phyloP scores from a whole-genome alignment of 1,140 invertebrate genomes.

The Drosophila seguyi region DNA sequence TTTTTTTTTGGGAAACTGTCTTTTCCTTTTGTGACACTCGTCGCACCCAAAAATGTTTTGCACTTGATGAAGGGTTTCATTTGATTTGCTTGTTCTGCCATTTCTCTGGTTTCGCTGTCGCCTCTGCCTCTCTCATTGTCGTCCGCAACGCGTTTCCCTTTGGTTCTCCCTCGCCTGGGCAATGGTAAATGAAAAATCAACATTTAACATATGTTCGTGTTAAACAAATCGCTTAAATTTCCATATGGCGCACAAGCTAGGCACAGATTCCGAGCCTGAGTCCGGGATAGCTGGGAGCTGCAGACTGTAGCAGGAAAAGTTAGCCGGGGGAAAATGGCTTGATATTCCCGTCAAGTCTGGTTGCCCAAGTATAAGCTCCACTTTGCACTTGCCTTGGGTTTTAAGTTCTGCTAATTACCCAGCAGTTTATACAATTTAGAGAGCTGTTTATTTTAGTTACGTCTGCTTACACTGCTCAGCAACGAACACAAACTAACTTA shows the following conservation, averaged over 20 bases:
- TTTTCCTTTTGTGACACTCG: conserved; percentile 65
- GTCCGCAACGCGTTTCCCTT: background rate
- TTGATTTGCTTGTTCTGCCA: conserved; percentile 76
- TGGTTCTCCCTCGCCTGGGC: conserved; percentile 15
- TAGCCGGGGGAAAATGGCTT: background rate
- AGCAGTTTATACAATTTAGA: conserved; percentile 36
- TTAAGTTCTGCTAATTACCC: conserved; percentile 35
- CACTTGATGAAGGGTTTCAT: conserved; percentile 79
- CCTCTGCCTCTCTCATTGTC: conserved; percentile 22
- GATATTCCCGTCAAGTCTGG: background rate
- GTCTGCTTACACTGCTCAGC: conserved; percentile 5
- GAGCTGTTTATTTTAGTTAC: conserved; percentile 25
- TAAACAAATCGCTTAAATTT: conserved; percentile 73
- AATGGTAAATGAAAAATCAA: conserved; percentile 73
- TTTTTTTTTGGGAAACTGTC: conserved; percentile 15
- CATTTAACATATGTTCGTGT: conserved; percentile 73
- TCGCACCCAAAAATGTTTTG: conserved; percentile 70
- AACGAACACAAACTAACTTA: conserved; percentile 15
- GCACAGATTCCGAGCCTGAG: background rate
- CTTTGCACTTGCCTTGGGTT: conserved; percentile 19
- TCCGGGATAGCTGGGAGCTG: conserved; percentile 1
- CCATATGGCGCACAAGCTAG: conserved; percentile 52
- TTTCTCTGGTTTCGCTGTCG: conserved; percentile 77
- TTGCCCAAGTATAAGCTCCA: conserved; percentile 14
- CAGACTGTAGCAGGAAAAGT: conserved; percentile 1